phyloP scores from a whole-genome alignment of 2,113 vertebrate species.

The Hippolais icterina region DNA sequence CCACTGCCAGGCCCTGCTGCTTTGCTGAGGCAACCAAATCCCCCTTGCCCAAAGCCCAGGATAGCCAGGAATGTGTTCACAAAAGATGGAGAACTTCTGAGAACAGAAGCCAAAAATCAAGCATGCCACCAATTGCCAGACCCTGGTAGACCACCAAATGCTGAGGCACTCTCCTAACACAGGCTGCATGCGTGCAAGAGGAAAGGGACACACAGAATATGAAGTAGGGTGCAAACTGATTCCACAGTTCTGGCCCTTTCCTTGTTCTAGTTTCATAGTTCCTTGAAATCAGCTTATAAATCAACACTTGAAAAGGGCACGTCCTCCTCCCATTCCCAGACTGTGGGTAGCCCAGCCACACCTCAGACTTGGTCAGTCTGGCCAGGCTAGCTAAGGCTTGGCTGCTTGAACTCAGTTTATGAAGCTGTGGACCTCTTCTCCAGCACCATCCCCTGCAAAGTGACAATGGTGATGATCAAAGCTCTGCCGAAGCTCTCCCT shows the following conservation, averaged over 20 bases:
- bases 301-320: background rate
- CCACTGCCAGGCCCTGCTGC: background rate
- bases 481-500: accelerated
- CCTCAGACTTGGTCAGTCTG: background rate
- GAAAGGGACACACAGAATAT: background rate
- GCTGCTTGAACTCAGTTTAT: background rate
- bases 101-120: background rate
- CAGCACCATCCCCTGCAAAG: background rate
- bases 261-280: background rate
- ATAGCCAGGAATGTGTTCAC: background rate
- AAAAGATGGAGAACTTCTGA: background rate
- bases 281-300: background rate
- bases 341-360: accelerated
- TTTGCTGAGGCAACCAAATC: background rate
- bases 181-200: accelerated
- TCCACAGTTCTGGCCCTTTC: background rate
- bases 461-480: background rate
- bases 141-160: background rate
- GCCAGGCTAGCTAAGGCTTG: background rate
- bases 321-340: background rate
- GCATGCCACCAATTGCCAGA: background rate
- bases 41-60: background rate
- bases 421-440: background rate
- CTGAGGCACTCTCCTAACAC: accelerated
- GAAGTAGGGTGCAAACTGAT: background rate